A percentile compares a stretch with the other conserved stretches of the same genome.
Evolutionary conservation across 2,888 invertebrate genomes (phyloP).

Genomic region (Drosophila putrida): DNA sequence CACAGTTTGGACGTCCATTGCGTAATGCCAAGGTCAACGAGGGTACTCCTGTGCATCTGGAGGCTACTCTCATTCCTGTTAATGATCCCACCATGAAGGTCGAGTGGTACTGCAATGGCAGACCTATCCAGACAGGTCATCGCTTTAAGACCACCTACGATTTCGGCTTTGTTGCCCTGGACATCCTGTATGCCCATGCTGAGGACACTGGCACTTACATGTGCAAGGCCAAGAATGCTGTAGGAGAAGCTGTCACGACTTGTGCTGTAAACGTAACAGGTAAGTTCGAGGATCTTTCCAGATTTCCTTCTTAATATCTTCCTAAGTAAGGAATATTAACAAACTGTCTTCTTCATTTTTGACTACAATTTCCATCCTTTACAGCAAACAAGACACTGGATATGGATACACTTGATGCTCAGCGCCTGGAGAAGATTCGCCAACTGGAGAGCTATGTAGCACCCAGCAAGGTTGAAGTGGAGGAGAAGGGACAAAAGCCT

Average conservation of each 20-base stretch:
- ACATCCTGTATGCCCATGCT: conserved; percentile 97
- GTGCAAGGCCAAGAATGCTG: conserved; percentile 97
- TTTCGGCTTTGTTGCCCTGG: conserved; percentile 98
- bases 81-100: conserved; percentile 99
- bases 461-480: conserved; percentile 91
- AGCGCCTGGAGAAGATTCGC: conserved; percentile 94
- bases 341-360: no score
- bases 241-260: conserved; percentile 97
- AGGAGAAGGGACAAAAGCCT: conserved; percentile 92
- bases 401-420: conserved; percentile 95
- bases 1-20: conserved; percentile 95
- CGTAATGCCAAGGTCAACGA: conserved; percentile 94
- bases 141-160: conserved; percentile 98
- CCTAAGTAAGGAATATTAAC: neutral
- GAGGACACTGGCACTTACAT: conserved; percentile 99
- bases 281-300: conserved; percentile 82
- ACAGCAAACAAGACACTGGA: conserved; percentile 93
- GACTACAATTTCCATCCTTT: conserved; percentile 57
- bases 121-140: conserved; percentile 96
- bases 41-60: conserved; percentile 95
- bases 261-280: conserved; percentile 95
- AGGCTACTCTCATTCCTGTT: conserved; percentile 97
- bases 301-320: neutral
- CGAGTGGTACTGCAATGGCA: conserved; percentile 98
- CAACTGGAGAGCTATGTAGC: conserved; percentile 93